A percentile compares a stretch with the other conserved stretches of the same genome.
phyloP scores from a whole-genome alignment of 2,888 invertebrate genomes.

The Tillus elongatus region DNA sequence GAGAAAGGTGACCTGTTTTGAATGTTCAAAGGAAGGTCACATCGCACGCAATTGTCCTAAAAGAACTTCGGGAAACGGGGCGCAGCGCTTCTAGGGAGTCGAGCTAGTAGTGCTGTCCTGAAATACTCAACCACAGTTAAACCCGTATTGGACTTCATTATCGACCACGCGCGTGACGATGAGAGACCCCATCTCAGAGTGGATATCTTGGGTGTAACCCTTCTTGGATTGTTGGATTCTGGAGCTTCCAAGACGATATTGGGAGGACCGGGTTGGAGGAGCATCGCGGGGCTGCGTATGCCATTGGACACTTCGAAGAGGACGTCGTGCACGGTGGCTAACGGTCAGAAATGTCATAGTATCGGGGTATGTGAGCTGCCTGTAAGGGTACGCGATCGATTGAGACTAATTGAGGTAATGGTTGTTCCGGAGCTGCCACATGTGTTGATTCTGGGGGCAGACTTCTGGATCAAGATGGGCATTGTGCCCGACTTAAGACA shows the following conservation, averaged over 20 bases:
- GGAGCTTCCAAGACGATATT: not conserved
- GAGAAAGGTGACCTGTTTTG: conserved; percentile 1
- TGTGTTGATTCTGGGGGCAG: too few relatives aligned
- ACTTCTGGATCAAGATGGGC: conserved; percentile 19
- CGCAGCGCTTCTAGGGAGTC: not conserved
- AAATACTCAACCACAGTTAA: too few relatives aligned
- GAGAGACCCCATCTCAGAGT: too few relatives aligned
- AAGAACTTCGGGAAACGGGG: conserved; percentile 7
- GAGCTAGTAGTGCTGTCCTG: not conserved
- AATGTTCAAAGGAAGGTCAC: not conserved
- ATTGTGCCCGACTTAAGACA: conserved; percentile 17
- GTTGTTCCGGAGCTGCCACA: too few relatives aligned
- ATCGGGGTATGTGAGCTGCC: conserved; percentile 13
- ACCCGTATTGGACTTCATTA: conserved; percentile 5
- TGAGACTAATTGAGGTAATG: conserved; percentile 15
- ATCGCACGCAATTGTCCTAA: conserved; percentile 5
- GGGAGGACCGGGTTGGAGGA: not conserved
- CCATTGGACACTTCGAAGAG: not conserved
- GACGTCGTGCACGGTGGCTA: conserved; percentile 15
- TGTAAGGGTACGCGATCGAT: conserved; percentile 10
- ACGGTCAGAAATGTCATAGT: conserved; percentile 12
- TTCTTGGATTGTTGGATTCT: conserved; percentile 7
- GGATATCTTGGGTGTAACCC: conserved; percentile 7
- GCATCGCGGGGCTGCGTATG: conserved; percentile 4
- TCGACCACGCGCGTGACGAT: conserved; percentile 10